Conservation (phyloP, 2,797 vertebrate genomes). For the Liasis olivaceus region DNA sequence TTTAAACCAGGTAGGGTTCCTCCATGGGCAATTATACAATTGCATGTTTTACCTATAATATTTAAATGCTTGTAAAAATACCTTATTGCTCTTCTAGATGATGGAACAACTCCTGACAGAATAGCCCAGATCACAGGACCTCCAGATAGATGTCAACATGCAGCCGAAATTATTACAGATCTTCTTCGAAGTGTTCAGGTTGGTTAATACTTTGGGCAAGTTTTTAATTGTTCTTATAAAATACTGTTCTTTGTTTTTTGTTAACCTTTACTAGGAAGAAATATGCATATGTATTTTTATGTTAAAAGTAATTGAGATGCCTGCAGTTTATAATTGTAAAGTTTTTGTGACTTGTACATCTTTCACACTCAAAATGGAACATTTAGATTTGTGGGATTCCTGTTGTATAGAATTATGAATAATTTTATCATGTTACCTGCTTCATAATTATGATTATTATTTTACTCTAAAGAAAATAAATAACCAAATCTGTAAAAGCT, state of each 20-base stretch:
- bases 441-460: background rate
- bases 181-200: constrained; percentile 94
- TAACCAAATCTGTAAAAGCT: background rate
- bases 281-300: background rate
- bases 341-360: background rate
- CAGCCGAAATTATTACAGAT: constrained; percentile 96
- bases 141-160: constrained; percentile 95
- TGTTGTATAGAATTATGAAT: background rate
- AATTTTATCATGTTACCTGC: background rate
- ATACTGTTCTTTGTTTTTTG: background rate
- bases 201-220: constrained; percentile 37
- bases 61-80: constrained; percentile 41
- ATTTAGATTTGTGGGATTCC: background rate
- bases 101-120: constrained; percentile 95
- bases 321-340: background rate
- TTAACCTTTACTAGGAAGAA: background rate
- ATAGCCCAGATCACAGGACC: constrained; percentile 99
- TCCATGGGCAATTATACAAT: background rate
- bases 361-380: background rate
- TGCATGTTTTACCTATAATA: constrained; percentile 7
- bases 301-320: background rate
- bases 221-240: constrained; percentile 3
- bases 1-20: constrained; percentile 90
- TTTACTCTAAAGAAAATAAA: background rate
- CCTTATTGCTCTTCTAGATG: constrained; percentile 79